Conservation (phyloP, 92 coral and sea anemone species). For the Paragorgia papillata region DNA sequence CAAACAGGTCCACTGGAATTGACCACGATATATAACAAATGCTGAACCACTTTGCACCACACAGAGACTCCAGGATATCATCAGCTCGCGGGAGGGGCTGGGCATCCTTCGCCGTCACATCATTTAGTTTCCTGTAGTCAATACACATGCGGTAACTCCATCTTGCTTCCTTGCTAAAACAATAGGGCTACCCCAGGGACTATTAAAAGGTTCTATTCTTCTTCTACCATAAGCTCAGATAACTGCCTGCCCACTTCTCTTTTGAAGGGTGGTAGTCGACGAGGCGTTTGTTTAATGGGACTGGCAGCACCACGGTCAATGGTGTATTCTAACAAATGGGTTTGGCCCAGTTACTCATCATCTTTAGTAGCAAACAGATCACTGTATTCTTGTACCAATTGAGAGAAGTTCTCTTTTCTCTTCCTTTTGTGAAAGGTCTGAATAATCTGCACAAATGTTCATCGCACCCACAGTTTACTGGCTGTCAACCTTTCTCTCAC, state of each 20-base stretch:
- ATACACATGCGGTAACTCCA: conserved; percentile 52
- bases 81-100: conserved; percentile 43
- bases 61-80: conserved; percentile 44
- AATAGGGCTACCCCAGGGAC: conserved; percentile 46
- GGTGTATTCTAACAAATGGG: too few species aligned
- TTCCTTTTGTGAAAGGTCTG: too few species aligned
- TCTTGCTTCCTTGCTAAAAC: conserved; percentile 58
- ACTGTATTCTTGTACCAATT: too few species aligned
- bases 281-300: conserved; percentile 16
- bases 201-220: conserved; percentile 41
- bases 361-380: too few species aligned
- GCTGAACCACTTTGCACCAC: conserved; percentile 28
- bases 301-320: too few species aligned
- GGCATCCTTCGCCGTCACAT: conserved; percentile 52
- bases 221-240: conserved; percentile 14
- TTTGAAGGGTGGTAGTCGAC: conserved; percentile 45
- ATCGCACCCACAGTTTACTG: too few species aligned
- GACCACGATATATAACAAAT: conserved; percentile 12
- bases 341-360: too few species aligned
- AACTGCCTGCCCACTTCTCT: conserved; percentile 40
- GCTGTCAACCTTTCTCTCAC: too few species aligned
- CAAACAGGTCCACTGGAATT: conserved; percentile 4
- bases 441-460: too few species aligned
- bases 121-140: conserved; percentile 53
- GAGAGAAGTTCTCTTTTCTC: too few species aligned